A percentile compares a stretch with the other conserved stretches of the same genome.
Evolutionary conservation across 2,113 vertebrate species (phyloP).

Genomic region (Lophius piscatorius): DNA sequence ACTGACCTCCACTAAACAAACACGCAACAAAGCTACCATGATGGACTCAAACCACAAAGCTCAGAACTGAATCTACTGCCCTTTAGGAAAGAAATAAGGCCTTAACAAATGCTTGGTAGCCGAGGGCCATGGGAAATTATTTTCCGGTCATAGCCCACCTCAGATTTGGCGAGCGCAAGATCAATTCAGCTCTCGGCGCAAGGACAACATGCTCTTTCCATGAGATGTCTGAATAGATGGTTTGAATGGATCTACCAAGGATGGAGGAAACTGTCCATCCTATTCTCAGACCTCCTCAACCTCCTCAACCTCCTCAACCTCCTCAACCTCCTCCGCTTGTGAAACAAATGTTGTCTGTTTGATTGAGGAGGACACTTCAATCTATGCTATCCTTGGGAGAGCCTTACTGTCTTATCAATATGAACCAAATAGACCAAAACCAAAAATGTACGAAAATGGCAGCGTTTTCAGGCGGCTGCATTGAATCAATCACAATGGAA

Average conservation of each 20-base stretch:
- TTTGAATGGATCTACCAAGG: slow-evolving; percentile 29
- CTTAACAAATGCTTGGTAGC: slow-evolving; percentile 9
- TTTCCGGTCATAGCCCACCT: slow-evolving; percentile 31
- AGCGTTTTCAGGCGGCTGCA: background rate
- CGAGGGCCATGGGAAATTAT: slow-evolving; percentile 40
- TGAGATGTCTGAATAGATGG: slow-evolving; percentile 38
- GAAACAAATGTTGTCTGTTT: slow-evolving; percentile 7
- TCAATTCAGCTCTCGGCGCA: slow-evolving; percentile 51
- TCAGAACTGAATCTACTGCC: slow-evolving; percentile 21
- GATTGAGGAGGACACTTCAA: slow-evolving; percentile 19
- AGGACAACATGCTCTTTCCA: slow-evolving; percentile 47
- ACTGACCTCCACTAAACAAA: slow-evolving; percentile 9
- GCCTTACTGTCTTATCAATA: background rate
- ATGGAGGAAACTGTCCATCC: slow-evolving; percentile 13
- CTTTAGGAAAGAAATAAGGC: slow-evolving; percentile 5
- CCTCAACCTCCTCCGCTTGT: too few species aligned
- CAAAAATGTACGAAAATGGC: background rate
- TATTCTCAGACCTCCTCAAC: slow-evolving; percentile 4
- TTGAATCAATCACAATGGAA: background rate
- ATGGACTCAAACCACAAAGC: slow-evolving; percentile 24
- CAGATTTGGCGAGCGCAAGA: slow-evolving; percentile 35
- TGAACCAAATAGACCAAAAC: background rate
- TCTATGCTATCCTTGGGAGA: slow-evolving; percentile 18
- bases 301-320: background rate
- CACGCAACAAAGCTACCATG: background rate